A percentile compares a stretch with the other conserved stretches of the same genome.
Evolutionary conservation across 2,797 vertebrate genomes (phyloP).

Genomic region (Myotis vivesi): DNA sequence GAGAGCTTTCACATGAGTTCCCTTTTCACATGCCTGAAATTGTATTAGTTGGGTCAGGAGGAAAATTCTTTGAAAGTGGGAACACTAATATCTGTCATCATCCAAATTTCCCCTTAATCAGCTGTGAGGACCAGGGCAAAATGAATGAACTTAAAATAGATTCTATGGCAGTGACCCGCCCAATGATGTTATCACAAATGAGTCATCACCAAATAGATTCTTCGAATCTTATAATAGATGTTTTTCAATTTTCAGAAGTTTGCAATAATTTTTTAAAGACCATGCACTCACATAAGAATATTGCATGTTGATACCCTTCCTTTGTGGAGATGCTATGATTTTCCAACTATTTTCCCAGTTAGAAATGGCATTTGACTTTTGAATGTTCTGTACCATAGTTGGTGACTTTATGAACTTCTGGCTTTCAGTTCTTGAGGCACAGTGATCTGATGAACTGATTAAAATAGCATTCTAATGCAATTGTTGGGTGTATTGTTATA

Average conservation of each 20-base stretch:
- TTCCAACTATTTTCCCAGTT: background rate
- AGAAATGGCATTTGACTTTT: background rate
- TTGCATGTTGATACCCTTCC: background rate
- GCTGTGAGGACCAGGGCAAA: background rate
- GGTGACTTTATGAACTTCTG: conserved; percentile 53
- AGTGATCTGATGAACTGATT: conserved; percentile 62
- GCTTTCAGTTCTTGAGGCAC: conserved; percentile 16
- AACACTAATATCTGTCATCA: background rate
- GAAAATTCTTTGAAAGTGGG: conserved; percentile 29
- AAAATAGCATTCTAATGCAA: conserved; percentile 68
- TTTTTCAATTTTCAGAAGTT: conserved; percentile 3
- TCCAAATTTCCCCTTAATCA: background rate
- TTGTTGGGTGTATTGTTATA: conserved; percentile 71
- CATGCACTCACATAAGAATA: background rate
- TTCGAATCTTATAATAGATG: background rate
- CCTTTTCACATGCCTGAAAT: background rate
- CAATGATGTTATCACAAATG: background rate
- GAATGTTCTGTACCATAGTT: conserved; percentile 1
- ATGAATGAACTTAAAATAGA: conserved; percentile 23
- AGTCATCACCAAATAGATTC: conserved; percentile 1
- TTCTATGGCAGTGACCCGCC: background rate
- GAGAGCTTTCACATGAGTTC: background rate
- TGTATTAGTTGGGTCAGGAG: background rate
- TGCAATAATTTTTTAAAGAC: background rate
- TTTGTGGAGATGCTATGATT: background rate